Conservation (phyloP, 2,888 invertebrate genomes). For the Teleiodes luculella region DNA sequence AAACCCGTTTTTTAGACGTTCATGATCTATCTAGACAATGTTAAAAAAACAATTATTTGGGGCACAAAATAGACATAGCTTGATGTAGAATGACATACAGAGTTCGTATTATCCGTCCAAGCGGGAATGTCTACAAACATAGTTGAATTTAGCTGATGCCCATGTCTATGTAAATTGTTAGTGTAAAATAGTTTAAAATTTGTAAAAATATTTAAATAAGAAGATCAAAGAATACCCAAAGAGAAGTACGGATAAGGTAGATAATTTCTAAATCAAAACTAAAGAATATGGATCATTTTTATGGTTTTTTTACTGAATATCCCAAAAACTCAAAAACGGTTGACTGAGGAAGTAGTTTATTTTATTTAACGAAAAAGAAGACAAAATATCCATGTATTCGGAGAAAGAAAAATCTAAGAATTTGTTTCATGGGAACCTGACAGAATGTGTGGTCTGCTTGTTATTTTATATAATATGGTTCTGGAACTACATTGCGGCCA, state of each 20-base stretch:
- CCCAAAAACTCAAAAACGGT: no score
- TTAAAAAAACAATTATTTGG: no score
- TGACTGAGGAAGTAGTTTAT: no score
- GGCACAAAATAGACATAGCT: conserved; percentile 23
- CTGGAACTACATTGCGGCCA: conserved; percentile 28
- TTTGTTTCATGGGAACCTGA: no score
- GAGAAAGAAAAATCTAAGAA: no score
- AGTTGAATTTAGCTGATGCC: conserved; percentile 44
- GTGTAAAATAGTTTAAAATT: conserved; percentile 43
- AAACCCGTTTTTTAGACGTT: no score
- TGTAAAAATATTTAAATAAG: conserved; percentile 26
- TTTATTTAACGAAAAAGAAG: no score
- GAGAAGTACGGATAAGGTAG: conserved; percentile 29
- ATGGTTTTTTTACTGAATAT: neutral
- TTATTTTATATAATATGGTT: no score
- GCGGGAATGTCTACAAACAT: conserved; percentile 56
- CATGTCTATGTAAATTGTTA: conserved; percentile 46
- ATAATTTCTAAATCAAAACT: neutral
- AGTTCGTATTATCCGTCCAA: conserved; percentile 66
- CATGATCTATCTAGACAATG: no score
- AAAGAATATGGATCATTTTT: neutral
- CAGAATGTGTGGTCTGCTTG: no score
- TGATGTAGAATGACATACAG: conserved; percentile 40
- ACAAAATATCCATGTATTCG: no score
- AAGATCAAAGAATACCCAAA: conserved; percentile 43